phyloP scores from a whole-genome alignment of 2,797 vertebrate species.

The Apodemus agrarius region DNA sequence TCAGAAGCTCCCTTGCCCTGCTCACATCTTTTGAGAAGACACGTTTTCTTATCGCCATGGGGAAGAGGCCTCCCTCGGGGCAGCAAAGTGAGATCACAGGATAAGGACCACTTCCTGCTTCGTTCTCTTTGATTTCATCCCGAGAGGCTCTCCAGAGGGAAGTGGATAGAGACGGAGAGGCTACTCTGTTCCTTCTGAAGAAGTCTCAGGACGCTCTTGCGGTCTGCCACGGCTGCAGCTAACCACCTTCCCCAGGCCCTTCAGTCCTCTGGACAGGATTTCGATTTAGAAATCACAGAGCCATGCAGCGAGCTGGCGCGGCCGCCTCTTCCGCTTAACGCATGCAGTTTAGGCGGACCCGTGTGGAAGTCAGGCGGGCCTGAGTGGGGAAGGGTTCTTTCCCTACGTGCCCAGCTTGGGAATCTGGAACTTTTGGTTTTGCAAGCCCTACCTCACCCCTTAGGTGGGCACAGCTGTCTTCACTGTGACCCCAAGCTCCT shows the following conservation, averaged over 20 bases:
- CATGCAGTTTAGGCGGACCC: not conserved
- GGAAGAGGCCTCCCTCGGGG: constrained; percentile 62
- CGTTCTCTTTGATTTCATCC: constrained; percentile 75
- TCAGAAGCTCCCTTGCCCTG: not conserved
- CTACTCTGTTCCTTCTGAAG: constrained; percentile 4
- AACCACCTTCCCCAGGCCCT: not conserved
- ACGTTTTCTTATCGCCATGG: constrained; percentile 61
- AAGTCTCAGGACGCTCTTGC: constrained; percentile 30
- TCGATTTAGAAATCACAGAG: not conserved
- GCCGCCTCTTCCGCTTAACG: not conserved
- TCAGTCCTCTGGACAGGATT: not conserved
- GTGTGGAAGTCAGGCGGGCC: not conserved
- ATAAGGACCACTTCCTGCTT: constrained; percentile 73
- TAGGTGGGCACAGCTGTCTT: constrained; percentile 17
- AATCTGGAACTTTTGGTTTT: constrained; percentile 42
- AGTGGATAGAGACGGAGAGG: constrained; percentile 55
- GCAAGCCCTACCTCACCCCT: not conserved
- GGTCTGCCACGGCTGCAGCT: not conserved
- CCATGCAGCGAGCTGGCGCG: not conserved
- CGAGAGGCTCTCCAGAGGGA: constrained; percentile 55
- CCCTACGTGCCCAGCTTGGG: not conserved
- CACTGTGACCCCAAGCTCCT: constrained; percentile 8
- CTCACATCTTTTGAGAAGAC: constrained; percentile 54
- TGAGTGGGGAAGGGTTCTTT: not conserved
- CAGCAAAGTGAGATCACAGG: constrained; percentile 64